Evolutionary conservation across 1,140 invertebrate species (phyloP).

Genomic region (Neelides sp.): DNA sequence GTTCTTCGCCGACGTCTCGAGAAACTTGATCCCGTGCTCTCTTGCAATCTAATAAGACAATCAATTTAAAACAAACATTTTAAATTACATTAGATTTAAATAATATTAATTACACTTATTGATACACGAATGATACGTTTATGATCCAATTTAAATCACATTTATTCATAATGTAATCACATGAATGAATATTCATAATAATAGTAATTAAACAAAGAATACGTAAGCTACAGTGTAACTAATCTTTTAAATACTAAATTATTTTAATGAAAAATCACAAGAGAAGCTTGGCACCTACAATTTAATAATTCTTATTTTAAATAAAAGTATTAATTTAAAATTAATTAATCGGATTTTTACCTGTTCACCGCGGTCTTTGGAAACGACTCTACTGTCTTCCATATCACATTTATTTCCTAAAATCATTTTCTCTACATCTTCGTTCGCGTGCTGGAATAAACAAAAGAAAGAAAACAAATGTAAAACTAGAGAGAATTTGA

Average conservation of each 20-base stretch:
- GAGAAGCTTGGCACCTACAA: no score
- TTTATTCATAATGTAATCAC: no score
- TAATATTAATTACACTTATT: background rate
- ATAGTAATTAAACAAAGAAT: background rate
- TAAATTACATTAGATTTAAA: background rate
- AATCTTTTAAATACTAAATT: no score
- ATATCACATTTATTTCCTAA: conserved; percentile 99
- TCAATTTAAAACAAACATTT: background rate
- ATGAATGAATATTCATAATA: no score
- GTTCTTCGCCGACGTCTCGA: conserved; percentile 97
- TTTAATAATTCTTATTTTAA: no score
- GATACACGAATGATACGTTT: no score
- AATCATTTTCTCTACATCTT: conserved; percentile 99
- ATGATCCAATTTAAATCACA: no score
- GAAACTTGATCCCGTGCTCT: conserved; percentile 93
- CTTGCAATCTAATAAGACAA: conserved; percentile 70
- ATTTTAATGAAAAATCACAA: no score
- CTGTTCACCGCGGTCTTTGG: conserved; percentile 72
- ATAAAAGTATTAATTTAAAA: background rate
- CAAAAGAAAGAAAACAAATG: conserved; percentile 21
- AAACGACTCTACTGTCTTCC: conserved; percentile 89
- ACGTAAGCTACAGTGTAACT: no score
- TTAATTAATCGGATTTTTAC: conserved; percentile 41
- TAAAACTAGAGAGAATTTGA: conserved; percentile 8
- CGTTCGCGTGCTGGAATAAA: conserved; percentile 79